Percentiles rank a stretch among this genome's conserved stretches.
Conservation (phyloP, 2,797 vertebrate species). For the Pipistrellus nathusii region DNA sequence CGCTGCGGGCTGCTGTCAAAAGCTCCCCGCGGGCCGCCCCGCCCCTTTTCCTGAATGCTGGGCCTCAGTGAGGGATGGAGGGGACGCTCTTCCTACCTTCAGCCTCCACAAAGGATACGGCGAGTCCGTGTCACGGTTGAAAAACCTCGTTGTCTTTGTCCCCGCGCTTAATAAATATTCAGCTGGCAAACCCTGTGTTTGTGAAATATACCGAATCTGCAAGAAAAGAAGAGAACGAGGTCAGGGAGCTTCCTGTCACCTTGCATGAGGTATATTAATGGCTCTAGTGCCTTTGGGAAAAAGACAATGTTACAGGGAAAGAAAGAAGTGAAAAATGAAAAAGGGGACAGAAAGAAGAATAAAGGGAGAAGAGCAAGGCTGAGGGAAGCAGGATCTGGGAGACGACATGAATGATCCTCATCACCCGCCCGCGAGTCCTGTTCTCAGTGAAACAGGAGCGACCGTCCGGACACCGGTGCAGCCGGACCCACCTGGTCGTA, state of each 20-base stretch:
- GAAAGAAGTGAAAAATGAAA: background rate
- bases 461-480: background rate
- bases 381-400: background rate
- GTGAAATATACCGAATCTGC: slow-evolving; percentile 99
- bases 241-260: slow-evolving; percentile 69
- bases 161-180: slow-evolving; percentile 99
- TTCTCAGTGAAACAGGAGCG: background rate
- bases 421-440: accelerated
- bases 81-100: slow-evolving; percentile 90
- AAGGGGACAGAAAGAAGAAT: background rate
- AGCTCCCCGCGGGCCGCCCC: background rate
- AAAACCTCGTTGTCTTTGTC: slow-evolving; percentile 99
- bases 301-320: slow-evolving; percentile 58
- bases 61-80: background rate
- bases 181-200: slow-evolving; percentile 98
- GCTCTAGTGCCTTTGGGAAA: slow-evolving; percentile 63
- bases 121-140: slow-evolving; percentile 98
- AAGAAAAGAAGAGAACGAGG: slow-evolving; percentile 81
- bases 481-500: slow-evolving; percentile 95
- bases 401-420: background rate
- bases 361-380: background rate
- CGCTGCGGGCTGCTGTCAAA: background rate
- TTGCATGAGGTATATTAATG: slow-evolving; percentile 20
- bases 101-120: slow-evolving; percentile 98
- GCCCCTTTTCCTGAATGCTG: background rate